Base-by-base conservation (phyloP, 2,797 vertebrate species). In the Helarctos malayanus region DNA sequence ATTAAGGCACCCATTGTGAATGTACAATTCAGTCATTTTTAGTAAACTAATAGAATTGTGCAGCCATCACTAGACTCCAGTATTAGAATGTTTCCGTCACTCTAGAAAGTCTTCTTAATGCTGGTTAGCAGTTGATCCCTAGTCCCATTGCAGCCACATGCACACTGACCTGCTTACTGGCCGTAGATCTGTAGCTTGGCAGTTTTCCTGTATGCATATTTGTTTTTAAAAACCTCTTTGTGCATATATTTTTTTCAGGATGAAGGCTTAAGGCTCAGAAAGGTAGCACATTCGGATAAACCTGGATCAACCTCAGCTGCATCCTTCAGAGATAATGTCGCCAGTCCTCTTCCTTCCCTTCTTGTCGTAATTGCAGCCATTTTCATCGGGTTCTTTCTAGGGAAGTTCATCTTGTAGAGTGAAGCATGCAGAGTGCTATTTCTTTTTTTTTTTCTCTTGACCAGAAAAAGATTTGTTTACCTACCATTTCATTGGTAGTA, bases 331-430 rank as follows among this genome's bases (percentile, higher is more conserved):
- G 99, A 99, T 96, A 99, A 99, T 94, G 98, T 99, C 98, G 97
- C 99, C 98, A 99, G 99, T 98, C 99, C 99, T 98, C 99, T 99
- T 98, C 99, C 99, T 98, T 99, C 99, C 88, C 99, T 99, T 98
- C 99, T 99, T 94, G 99, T 99, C 98, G 99, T 99, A 98, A 99
- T 99, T 99, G 99, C 99, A 98, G 99, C 99, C 99, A 99, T 99
- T 99, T 99, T 99, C 99, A 99, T 99, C 97, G 99, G 99, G 98
- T 99, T 99, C 99, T 99, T 99, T 99, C 99, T 99, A 99, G 99
- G 99, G 99, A 99, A 99, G 98, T 99, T 99, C 99, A 99, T 99
- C 99, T 99, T 99, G 99, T 99, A 99, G 99, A 99, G 99, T 99
- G 98, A 98, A 98, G 99, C 99, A 99, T 99, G 99, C 99, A 98